Conservation (phyloP, 2,113 vertebrate genomes). For the Hippocampus zosterae region DNA sequence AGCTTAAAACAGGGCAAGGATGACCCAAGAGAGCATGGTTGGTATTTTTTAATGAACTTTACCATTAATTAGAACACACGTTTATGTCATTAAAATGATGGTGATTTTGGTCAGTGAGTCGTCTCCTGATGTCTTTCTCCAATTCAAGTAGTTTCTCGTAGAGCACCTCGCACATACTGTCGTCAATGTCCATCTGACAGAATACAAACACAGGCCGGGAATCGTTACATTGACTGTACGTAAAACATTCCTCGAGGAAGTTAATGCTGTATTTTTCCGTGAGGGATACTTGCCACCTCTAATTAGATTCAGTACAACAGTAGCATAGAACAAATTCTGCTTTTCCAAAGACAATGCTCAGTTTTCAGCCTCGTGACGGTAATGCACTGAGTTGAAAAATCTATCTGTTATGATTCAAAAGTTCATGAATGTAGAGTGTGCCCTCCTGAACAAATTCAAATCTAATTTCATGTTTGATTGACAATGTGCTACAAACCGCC, state of each 20-base stretch:
- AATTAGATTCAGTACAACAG: no score
- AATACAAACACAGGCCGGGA: constrained; percentile 15
- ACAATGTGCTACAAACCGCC: no score
- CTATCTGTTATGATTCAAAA: no score
- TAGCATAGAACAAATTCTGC: no score
- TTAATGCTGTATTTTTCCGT: not conserved
- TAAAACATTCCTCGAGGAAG: not conserved
- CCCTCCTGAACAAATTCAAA: no score
- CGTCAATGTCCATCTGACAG: constrained; percentile 82
- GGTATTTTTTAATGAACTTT: not conserved
- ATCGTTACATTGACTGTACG: not conserved
- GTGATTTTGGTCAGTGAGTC: constrained; percentile 21
- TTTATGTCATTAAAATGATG: not conserved
- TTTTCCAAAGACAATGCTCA: no score
- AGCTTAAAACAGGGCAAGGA: no score
- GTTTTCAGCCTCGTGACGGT: no score
- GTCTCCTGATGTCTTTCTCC: constrained; percentile 66
- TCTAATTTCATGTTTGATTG: no score
- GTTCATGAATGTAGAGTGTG: no score
- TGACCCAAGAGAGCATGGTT: not conserved
- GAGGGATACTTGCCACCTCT: no score
- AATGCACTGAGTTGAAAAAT: no score
- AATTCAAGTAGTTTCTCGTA: constrained; percentile 79
- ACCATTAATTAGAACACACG: not conserved
- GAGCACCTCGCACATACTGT: constrained; percentile 72